A percentile compares a stretch with the other conserved stretches of the same genome.
These are phyloP conservation scores for Cephalopachus bancanus DNA, from an alignment of 2,797 vertebrate species.

Conservation along the genomic window DNA sequence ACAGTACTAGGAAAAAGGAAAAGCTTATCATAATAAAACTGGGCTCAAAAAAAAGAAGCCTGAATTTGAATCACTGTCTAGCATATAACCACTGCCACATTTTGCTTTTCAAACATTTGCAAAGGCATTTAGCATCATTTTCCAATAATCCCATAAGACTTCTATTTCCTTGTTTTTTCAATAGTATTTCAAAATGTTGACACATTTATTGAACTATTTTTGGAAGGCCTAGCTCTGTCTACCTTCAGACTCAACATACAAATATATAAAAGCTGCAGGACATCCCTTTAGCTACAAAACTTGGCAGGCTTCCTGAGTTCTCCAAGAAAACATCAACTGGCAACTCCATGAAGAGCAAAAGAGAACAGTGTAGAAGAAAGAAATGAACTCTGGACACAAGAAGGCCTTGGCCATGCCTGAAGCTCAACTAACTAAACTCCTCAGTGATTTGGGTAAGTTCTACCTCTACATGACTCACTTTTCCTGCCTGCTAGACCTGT, in stretches of 20 bases:
- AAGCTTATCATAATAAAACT: constrained; percentile 34
- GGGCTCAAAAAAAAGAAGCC: constrained; percentile 33
- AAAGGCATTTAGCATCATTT: constrained; percentile 66
- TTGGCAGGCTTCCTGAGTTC: constrained; percentile 72
- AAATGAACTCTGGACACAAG: not conserved
- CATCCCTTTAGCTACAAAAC: constrained; percentile 65
- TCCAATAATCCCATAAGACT: constrained; percentile 53
- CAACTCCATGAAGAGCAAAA: constrained; percentile 52
- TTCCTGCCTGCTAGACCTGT: not conserved
- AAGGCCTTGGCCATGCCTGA: not conserved
- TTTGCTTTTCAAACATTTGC: constrained; percentile 67
- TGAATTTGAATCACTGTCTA: constrained; percentile 27
- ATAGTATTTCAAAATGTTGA: constrained; percentile 77
- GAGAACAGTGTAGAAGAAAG: not conserved
- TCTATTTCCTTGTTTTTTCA: constrained; percentile 71
- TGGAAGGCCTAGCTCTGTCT: constrained; percentile 72
- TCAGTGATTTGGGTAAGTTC: not conserved
- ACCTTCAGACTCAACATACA: constrained; percentile 73
- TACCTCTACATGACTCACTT: constrained; percentile 38
- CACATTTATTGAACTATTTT: constrained; percentile 80
- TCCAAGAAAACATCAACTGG: constrained; percentile 77
- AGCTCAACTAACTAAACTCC: not conserved
- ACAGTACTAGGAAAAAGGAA: not conserved
- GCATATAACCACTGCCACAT: constrained; percentile 18
- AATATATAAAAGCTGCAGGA: constrained; percentile 66